These are phyloP conservation scores for Platygyra sinensis DNA, from an alignment of 64 coral and sea anemone species.

Conservation along the genomic window DNA sequence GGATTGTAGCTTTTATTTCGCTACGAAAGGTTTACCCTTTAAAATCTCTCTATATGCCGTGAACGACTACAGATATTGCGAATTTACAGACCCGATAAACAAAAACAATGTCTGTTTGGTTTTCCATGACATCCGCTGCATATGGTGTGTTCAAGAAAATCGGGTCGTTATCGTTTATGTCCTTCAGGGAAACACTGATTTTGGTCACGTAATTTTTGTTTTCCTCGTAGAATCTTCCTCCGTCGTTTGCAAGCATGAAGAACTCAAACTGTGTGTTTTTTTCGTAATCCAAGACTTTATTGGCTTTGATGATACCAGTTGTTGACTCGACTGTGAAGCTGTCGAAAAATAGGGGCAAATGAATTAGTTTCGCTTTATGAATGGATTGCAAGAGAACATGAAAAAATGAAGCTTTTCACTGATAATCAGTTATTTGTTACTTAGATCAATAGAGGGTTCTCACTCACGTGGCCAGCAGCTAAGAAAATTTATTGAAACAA, in stretches of 20 bases:
- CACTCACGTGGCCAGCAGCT: no score
- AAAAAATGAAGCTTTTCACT: no score
- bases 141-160: slow-evolving; percentile 46
- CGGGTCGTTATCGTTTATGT: slow-evolving; percentile 60
- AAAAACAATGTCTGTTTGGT: background rate
- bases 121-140: slow-evolving; percentile 35
- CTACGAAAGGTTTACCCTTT: no score
- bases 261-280: slow-evolving; percentile 14
- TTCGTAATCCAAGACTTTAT: slow-evolving; percentile 57
- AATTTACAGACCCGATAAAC: slow-evolving; percentile 27
- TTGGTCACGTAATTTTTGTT: background rate
- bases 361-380: no score
- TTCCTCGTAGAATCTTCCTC: slow-evolving; percentile 48
- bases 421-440: no score
- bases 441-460: no score
- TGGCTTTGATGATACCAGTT: slow-evolving; percentile 54
- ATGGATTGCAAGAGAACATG: background rate
- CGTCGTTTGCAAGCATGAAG: slow-evolving; percentile 41
- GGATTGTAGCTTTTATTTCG: no score
- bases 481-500: no score
- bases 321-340: slow-evolving; percentile 44
- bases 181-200: slow-evolving; percentile 18
- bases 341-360: background rate
- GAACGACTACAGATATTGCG: no score
- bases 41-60: no score